A percentile compares a stretch with the other conserved stretches of the same genome.
Evolutionary conservation across 2,888 invertebrate species (phyloP).

Genomic region (Athrips mouffetella): DNA sequence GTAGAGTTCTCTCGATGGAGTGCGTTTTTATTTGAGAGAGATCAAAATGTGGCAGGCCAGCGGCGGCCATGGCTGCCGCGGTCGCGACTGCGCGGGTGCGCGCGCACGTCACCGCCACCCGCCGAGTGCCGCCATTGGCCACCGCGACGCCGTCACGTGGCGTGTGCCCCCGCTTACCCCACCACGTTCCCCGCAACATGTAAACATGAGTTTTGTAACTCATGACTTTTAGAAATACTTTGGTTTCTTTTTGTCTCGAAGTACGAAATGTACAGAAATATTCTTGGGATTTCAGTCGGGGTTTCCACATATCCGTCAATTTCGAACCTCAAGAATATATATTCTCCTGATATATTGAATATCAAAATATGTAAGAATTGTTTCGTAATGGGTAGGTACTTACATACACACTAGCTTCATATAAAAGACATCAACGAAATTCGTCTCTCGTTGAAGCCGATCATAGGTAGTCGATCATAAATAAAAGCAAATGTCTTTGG

Average conservation of each 20-base stretch:
- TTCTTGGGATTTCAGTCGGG: too few relatives aligned
- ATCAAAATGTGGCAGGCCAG: constrained; percentile 77
- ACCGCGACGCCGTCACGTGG: constrained; percentile 47
- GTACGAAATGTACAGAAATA: too few relatives aligned
- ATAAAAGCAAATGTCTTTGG: constrained; percentile 20
- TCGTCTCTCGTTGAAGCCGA: background rate
- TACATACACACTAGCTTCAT: too few relatives aligned
- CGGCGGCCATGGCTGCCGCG: constrained; percentile 80
- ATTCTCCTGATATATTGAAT: too few relatives aligned
- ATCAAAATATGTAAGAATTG: too few relatives aligned
- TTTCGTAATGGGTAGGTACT: background rate
- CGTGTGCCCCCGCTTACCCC: constrained; percentile 31
- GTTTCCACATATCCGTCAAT: too few relatives aligned
- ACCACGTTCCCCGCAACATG: constrained; percentile 29
- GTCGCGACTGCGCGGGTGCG: constrained; percentile 68
- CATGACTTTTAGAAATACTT: constrained; percentile 57
- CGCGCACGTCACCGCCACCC: constrained; percentile 62
- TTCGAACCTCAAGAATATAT: too few relatives aligned
- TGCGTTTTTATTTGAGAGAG: constrained; percentile 92
- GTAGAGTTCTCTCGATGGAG: constrained; percentile 95
- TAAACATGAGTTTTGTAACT: constrained; percentile 48
- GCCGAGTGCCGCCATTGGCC: constrained; percentile 47
- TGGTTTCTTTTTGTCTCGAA: too few relatives aligned
- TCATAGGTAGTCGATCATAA: background rate
- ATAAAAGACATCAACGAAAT: constrained; percentile 3